These are phyloP conservation scores for Diceros bicornis DNA, from an alignment of 2,797 vertebrate species.

Conservation along the genomic window DNA sequence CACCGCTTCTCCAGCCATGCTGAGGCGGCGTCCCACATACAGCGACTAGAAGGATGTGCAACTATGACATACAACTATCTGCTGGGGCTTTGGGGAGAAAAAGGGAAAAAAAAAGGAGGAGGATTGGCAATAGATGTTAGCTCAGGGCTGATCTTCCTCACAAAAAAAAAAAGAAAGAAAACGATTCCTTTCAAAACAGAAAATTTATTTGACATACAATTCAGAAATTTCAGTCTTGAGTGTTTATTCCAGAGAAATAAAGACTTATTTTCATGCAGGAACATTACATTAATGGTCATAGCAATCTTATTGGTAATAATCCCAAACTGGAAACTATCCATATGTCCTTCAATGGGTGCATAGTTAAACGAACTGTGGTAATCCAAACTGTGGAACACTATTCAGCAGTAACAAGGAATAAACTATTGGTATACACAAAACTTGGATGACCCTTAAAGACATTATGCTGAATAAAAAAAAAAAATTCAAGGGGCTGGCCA, in stretches of 20 bases:
- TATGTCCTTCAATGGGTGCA: background rate
- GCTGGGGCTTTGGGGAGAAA: no score
- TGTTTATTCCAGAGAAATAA: conserved; percentile 39
- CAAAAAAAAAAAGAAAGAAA: background rate
- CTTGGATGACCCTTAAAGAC: conserved; percentile 6
- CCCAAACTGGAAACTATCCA: background rate
- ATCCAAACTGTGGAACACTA: background rate
- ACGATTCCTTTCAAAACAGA: conserved; percentile 46
- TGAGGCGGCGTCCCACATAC: no score
- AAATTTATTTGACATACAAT: background rate
- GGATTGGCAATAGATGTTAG: no score
- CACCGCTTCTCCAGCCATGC: no score
- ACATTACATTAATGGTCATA: background rate
- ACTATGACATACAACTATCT: no score
- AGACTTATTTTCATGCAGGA: background rate
- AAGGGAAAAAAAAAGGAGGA: no score
- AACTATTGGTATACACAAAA: background rate
- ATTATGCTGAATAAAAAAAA: background rate
- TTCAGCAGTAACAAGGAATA: background rate
- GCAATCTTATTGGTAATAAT: background rate
- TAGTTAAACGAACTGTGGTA: background rate
- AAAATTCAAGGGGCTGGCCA: no score
- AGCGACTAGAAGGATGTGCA: no score
- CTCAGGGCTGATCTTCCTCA: no score
- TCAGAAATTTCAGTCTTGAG: background rate